Evolutionary conservation across 2,113 vertebrate species (phyloP), one percentile per base, ranked within the genome.

Genomic region (Pachycephala philippinensis): DNA sequence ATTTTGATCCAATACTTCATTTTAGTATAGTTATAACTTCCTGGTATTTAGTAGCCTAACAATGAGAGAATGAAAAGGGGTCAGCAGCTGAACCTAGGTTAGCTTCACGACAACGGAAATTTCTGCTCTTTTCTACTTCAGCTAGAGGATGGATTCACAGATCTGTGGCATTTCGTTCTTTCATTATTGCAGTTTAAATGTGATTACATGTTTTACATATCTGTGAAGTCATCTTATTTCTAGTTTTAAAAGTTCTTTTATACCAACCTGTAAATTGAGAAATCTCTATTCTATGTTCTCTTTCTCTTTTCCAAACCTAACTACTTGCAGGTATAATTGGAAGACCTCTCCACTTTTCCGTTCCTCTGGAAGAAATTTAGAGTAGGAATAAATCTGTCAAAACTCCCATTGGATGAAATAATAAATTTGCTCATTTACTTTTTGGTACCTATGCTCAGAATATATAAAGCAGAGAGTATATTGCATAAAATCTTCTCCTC

Each of bases 1-100:
- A 90, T 95, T 93, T 87, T 93, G 47, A 75, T 90, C 52, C 61
- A 92, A 26, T 94, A 83, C 47, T 97, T 97, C 74, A 92, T 79
- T 87, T 92, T 54, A 82, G 54, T 40, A 31, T 15, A 94, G 68
- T 72, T 89, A 94, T 84, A 88, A 97, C 88, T 96, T 95, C 84
- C 31, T 35, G 53, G 18, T 95, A 63, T 95, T 97, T 95, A 95
- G 95, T 83, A 96, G 95, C 84, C 49, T 87, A 95, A 93, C 64
- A 95, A 86, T 80, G 60, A 33, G 54, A 93, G 79, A 91, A 93
- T 87, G 68, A 92, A 95, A 70, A 92, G 91, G 94, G 69, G 68
- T 96, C 91, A 93, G 64, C 28, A 94, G 65, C 60, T 91, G 93
- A 93, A 87, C 85, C 69, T 78, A 84, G 94, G 90, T 91, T 80